Conservation (phyloP, 2,888 invertebrate genomes). For the Pollenia griseotomentosa region DNA sequence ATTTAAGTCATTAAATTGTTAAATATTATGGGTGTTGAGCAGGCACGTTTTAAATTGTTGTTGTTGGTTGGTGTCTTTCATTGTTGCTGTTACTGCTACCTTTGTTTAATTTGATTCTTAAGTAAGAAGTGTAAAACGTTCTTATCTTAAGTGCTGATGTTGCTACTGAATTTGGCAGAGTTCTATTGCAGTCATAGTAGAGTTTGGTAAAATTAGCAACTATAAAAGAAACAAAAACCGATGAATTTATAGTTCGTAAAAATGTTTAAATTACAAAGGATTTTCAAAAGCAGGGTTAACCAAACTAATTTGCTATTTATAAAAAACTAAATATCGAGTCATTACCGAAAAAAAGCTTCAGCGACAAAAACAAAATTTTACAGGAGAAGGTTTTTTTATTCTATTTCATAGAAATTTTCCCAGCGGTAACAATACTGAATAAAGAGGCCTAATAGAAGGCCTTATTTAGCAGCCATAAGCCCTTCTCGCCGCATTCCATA, state of each 20-base stretch:
- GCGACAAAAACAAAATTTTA: too few species aligned
- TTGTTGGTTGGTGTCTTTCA: neutral
- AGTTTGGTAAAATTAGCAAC: constrained; percentile 47
- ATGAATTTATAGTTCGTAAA: constrained; percentile 42
- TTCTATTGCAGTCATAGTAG: constrained; percentile 12
- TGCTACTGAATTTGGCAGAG: constrained; percentile 56
- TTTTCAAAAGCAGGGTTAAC: neutral
- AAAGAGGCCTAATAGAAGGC: too few species aligned
- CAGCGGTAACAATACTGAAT: too few species aligned
- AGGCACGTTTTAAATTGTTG: constrained; percentile 60
- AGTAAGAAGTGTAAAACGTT: constrained; percentile 29
- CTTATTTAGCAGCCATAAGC: too few species aligned
- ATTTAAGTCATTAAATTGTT: constrained; percentile 70
- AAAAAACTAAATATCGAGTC: neutral
- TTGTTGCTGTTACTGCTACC: neutral
- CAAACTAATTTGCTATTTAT: neutral
- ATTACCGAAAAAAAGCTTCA: too few species aligned
- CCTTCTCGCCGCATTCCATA: too few species aligned
- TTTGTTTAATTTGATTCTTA: neutral
- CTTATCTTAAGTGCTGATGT: constrained; percentile 64
- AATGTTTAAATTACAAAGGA: constrained; percentile 33
- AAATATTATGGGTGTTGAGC: constrained; percentile 59
- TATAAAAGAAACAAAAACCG: constrained; percentile 18
- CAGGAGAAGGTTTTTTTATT: too few species aligned
- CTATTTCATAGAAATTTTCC: too few species aligned